Conservation (phyloP, 2,113 vertebrate species). For the Myocastor coypus region DNA sequence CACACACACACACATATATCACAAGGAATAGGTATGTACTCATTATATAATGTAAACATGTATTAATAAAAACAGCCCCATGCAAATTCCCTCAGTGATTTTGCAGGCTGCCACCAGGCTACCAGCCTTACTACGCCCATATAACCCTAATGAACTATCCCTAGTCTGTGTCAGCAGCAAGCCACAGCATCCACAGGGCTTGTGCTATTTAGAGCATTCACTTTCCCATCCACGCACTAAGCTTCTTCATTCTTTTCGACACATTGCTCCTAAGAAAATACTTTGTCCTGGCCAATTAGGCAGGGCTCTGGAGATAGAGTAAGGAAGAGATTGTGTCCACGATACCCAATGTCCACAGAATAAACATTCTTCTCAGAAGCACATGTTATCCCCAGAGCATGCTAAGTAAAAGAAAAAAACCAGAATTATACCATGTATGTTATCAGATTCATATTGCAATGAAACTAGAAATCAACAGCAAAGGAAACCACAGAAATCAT, state of each 20-base stretch:
- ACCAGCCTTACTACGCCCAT: not conserved
- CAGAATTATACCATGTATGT: not conserved
- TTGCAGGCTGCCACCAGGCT: not conserved
- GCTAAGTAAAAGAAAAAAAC: not conserved
- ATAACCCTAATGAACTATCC: not conserved
- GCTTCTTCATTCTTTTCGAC: constrained; percentile 19
- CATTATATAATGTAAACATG: not conserved
- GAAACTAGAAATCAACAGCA: not conserved
- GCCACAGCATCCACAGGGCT: not conserved
- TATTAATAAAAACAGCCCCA: not conserved
- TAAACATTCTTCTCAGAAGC: not conserved
- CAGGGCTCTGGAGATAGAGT: not conserved
- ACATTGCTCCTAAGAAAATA: not conserved
- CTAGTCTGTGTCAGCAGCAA: not conserved
- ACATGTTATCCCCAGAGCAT: not conserved
- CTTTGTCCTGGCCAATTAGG: not conserved
- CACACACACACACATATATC: not conserved
- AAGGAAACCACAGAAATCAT: not conserved
- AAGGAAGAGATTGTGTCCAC: not conserved
- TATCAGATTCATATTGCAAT: not conserved
- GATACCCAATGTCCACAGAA: not conserved
- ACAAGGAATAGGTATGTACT: not conserved
- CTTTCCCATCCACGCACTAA: not conserved
- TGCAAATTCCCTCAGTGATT: not conserved
- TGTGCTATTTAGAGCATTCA: not conserved